Percentiles rank a stretch among this genome's conserved stretches.
Evolutionary conservation across 2,888 invertebrate genomes (phyloP).

Genomic region (Tachystola acroxantha): DNA sequence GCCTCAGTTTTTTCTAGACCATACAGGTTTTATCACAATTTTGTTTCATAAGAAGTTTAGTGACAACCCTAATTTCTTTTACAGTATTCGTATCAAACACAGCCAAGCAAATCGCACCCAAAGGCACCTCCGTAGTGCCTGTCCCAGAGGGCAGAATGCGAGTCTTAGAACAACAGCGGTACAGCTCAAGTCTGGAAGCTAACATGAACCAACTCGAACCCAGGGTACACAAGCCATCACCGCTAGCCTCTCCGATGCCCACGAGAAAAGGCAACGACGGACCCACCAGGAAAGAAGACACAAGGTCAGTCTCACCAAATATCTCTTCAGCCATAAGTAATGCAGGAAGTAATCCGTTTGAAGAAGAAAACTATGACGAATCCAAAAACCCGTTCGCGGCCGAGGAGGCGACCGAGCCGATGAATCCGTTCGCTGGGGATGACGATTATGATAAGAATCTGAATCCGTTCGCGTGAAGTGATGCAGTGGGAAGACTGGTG

Average conservation of each 20-base stretch:
- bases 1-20: too few species aligned
- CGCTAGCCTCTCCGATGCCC: conserved; percentile 30
- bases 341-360: conserved; percentile 56
- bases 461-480: conserved; percentile 82
- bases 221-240: conserved; percentile 28
- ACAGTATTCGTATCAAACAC: conserved; percentile 58
- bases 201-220: conserved; percentile 66
- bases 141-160: conserved; percentile 79
- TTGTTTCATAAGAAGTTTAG: too few species aligned
- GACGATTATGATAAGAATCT: conserved; percentile 86
- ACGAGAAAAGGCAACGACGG: conserved; percentile 23
- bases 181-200: conserved; percentile 81
- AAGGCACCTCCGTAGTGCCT: conserved; percentile 64
- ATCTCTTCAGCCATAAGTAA: conserved; percentile 40
- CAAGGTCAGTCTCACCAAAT: conserved; percentile 31
- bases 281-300: background rate
- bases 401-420: conserved; percentile 65
- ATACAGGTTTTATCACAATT: too few species aligned
- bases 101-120: conserved; percentile 44
- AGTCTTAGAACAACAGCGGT: conserved; percentile 67
- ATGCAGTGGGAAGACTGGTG: too few species aligned
- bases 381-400: conserved; percentile 82
- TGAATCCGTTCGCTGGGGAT: conserved; percentile 75
- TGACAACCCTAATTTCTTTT: conserved; percentile 13
- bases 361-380: conserved; percentile 75